Evolutionary conservation across 2,888 invertebrate genomes (phyloP), one percentile per base, ranked within the genome.

Genomic region (Aricia artaxerxes): DNA sequence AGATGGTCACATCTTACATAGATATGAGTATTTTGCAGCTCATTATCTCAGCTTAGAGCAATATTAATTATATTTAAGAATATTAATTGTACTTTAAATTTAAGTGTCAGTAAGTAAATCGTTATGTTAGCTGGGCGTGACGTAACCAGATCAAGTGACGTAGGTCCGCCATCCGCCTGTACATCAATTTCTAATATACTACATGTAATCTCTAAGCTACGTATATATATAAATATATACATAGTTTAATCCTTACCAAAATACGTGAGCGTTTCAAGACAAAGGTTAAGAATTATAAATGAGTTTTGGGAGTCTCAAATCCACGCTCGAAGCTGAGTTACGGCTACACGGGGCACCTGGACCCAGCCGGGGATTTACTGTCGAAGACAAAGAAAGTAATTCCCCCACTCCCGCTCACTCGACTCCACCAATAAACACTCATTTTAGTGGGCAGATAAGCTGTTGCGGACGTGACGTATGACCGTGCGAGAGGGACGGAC

Each of bases 361-460:
- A 87, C 87, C 84, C 79, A 81, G 83, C 83, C 78, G 79, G 83
- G 82, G 82, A 83, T 82, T 81, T 84, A 87, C 87, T 88, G 88
- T 82, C 83, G 78, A 86, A 79, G 84, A 81, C 82, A 85, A 84
- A 91, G 87, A 86, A 89, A 83, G 82, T 84, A 87, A 85, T 88
- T 89, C 88, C 77, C 81, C 81, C 80, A 82, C 80, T 78, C 69
- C 80, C 80, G 82, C 83, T 82, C 84, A 83, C 85, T 84, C 83
- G 84, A 88, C 88, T 91, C 89, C 88, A 88, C 89, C 89, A 88
- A 93, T 94, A 94, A 93, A 93, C 92, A 92, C 92, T 92, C 90
- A 90, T 94, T 92, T 90, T 87, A 87, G 86, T 85, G 87, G 90
- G 90, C 92, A 88, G 90, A 88, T 86, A 86, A 85, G 88, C 88